Conservation (phyloP, 2,888 invertebrate genomes). For the Drosophila siamana region DNA sequence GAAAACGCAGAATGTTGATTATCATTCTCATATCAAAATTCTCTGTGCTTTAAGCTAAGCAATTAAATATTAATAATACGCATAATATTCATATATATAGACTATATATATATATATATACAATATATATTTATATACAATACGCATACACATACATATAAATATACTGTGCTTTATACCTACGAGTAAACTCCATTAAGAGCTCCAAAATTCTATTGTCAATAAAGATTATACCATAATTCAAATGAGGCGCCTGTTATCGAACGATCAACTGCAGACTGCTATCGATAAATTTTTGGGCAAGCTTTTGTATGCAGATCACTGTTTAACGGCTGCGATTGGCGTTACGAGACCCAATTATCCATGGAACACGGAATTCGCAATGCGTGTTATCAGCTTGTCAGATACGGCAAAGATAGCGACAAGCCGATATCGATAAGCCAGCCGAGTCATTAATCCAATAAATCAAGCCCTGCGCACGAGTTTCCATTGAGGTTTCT, state of each 20-base stretch:
- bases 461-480: slow-evolving; percentile 14
- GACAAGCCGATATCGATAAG: slow-evolving; percentile 12
- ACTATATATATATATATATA: slow-evolving; percentile 33
- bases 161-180: slow-evolving; percentile 74
- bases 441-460: slow-evolving; percentile 9
- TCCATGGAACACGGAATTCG: slow-evolving; percentile 7
- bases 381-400: slow-evolving; percentile 7
- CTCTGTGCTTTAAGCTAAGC: slow-evolving; percentile 80
- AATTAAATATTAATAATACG: slow-evolving; percentile 61
- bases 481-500: background rate
- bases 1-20: slow-evolving; percentile 50
- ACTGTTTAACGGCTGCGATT: too few species aligned
- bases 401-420: slow-evolving; percentile 13
- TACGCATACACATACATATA: slow-evolving; percentile 52
- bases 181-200: slow-evolving; percentile 57
- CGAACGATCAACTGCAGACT: background rate
- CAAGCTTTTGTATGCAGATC: slow-evolving; percentile 2
- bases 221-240: slow-evolving; percentile 61
- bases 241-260: background rate
- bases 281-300: background rate
- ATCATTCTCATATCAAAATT: slow-evolving; percentile 79
- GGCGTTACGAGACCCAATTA: slow-evolving; percentile 1
- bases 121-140: slow-evolving; percentile 35
- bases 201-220: slow-evolving; percentile 77
- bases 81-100: slow-evolving; percentile 28